Evolutionary conservation across 2,888 invertebrate species (phyloP), one percentile per base, ranked within the genome.

Genomic region (Metellina segmentata): DNA sequence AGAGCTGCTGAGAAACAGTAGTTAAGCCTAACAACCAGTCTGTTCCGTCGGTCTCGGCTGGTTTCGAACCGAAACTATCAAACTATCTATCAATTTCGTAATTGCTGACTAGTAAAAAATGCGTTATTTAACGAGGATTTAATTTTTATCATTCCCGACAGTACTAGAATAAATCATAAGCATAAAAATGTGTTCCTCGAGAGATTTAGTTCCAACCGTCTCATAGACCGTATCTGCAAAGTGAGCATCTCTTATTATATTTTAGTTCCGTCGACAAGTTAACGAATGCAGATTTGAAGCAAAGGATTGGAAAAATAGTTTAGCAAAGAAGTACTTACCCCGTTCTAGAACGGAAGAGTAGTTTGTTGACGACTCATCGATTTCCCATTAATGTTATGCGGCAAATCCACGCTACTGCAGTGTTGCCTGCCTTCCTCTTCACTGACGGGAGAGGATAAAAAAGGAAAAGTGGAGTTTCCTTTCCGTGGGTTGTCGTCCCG

Each of bases 311-410:
- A 13, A 82, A 70, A 70, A 74, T 79, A 53, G 49, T 85, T 72
- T 71, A 52, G 61, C 87, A 53, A 91, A 86, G 61, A 13, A n/a
- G 82, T 71, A 91, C 90, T 91, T 82, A 87, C 87, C 91, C 78
- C 82, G 61, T 52, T 85, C 51, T n/a, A 13, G 61, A 51, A 16
- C 52, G 71, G 72, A 81, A 53, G 74, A 20, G 72, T 34, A 81
- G 85, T 75, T 86, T 75, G 51, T 81, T 69, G 85, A 71, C 69
- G 74, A 75, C 48, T 74, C 87, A 91, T 91, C 91, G 91, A 91
- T 91, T 91, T 87, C 82, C 91, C 87, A 91, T 91, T 91, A 91
- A 91, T 91, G 91, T 71, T 82, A 91, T 91, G 91, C 91, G 91
- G 91, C 91, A 91, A 91, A 91, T 91, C 87, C 91, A 53, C 51